Conservation (phyloP, 2,113 vertebrate species). For the Procavia capensis region DNA sequence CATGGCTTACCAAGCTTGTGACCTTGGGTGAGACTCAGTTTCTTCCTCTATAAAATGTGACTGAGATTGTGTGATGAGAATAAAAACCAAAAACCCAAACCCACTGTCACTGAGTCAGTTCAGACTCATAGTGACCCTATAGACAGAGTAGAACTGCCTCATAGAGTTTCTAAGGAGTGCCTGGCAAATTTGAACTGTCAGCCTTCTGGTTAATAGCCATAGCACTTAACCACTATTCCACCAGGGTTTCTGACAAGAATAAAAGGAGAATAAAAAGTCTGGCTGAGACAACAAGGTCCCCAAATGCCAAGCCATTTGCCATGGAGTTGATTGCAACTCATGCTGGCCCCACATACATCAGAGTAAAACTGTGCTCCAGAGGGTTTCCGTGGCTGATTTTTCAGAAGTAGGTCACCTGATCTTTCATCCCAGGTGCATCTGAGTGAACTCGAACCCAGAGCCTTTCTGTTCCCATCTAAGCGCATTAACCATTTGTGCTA, state of each 20-base stretch:
- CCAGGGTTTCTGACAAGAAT: no score
- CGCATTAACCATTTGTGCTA: no score
- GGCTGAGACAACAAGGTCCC: background rate
- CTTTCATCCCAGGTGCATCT: background rate
- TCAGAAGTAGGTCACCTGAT: background rate
- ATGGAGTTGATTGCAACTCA: background rate
- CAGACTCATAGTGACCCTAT: no score
- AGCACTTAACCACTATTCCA: no score
- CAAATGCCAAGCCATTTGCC: background rate
- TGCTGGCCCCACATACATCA: background rate
- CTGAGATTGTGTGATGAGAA: background rate
- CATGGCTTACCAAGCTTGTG: background rate
- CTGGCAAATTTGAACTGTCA: no score
- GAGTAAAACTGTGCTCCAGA: background rate
- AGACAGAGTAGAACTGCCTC: no score
- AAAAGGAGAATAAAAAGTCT: no score
- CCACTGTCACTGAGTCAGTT: no score
- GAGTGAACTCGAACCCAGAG: background rate
- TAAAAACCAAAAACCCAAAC: background rate
- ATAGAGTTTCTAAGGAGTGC: no score
- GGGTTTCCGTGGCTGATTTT: background rate
- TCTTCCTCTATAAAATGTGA: constrained; percentile 15
- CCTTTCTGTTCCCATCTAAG: no score
- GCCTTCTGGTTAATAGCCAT: no score
- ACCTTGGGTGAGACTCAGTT: background rate